These are phyloP conservation scores for Oceanites oceanicus DNA, from an alignment of 2,113 vertebrate genomes.

Conservation along the genomic window DNA sequence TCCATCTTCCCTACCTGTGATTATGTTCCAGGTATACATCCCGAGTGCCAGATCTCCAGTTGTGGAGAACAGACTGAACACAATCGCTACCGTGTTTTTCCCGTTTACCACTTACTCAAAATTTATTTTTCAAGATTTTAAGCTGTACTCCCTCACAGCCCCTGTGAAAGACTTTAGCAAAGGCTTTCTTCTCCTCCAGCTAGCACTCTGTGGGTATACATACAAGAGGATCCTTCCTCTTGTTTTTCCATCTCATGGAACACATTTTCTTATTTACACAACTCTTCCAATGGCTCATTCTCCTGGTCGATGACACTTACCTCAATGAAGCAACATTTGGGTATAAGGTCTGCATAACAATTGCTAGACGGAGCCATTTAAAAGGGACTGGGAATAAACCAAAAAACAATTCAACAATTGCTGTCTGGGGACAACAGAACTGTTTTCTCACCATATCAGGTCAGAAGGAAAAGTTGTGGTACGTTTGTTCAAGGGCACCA, in stretches of 20 bases:
- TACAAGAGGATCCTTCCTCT: too few relatives aligned
- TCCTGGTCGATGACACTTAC: neutral
- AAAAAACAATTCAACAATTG: neutral
- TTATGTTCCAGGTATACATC: neutral
- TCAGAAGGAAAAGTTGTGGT: neutral
- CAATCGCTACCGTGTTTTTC: neutral
- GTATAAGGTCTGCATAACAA: neutral
- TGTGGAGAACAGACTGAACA: neutral
- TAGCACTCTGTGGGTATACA: neutral
- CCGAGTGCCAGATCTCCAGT: neutral
- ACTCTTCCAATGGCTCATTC: neutral
- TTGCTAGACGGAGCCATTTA: neutral
- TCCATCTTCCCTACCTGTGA: neutral
- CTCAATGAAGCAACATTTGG: neutral
- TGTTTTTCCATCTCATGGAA: neutral
- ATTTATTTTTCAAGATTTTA: neutral
- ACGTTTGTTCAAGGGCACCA: neutral
- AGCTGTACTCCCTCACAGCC: neutral
- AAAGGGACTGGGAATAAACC: neutral
- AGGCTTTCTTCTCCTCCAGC: neutral
- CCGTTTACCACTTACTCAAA: neutral
- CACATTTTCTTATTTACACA: neutral
- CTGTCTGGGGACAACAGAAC: neutral
- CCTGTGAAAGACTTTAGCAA: neutral
- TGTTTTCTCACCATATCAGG: neutral